Percentiles rank a stretch among this genome's conserved stretches.
phyloP scores from a whole-genome alignment of 2,888 invertebrate genomes.

The Odontothrips loti region DNA sequence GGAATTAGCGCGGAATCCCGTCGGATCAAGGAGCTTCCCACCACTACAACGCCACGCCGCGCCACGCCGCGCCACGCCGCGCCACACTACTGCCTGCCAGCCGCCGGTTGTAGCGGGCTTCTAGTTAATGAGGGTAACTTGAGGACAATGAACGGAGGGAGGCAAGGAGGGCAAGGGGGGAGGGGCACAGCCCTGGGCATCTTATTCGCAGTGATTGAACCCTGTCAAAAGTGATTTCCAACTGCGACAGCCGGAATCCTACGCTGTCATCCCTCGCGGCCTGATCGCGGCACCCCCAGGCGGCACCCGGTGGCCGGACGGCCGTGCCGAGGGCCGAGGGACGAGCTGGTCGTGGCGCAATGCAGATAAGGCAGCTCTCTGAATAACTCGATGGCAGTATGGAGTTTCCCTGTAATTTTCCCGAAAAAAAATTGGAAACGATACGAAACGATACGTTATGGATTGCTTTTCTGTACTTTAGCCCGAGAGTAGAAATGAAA shows the following conservation, averaged over 20 bases:
- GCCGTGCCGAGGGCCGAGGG: not conserved
- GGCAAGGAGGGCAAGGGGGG: not conserved
- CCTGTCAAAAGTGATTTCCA: slow-evolving; percentile 11
- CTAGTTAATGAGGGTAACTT: slow-evolving; percentile 25
- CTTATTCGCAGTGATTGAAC: not conserved
- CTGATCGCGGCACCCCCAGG: not conserved
- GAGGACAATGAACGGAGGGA: not conserved
- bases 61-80: not conserved
- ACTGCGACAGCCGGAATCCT: not conserved
- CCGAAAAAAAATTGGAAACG: no score
- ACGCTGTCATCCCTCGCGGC: not conserved
- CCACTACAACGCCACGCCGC: not conserved
- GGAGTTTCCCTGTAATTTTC: no score
- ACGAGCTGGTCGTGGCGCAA: no score
- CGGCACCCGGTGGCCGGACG: not conserved
- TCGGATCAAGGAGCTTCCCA: slow-evolving; percentile 19
- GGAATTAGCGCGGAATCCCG: slow-evolving; percentile 19
- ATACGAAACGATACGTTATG: no score
- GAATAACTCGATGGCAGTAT: no score
- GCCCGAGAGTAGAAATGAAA: no score
- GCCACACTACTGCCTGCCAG: not conserved
- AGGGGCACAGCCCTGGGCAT: not conserved
- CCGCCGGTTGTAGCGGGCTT: not conserved
- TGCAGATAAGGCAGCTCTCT: no score
- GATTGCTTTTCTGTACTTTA: no score